Conservation (phyloP, 2,113 vertebrate genomes). For the Amphiprion percula region DNA sequence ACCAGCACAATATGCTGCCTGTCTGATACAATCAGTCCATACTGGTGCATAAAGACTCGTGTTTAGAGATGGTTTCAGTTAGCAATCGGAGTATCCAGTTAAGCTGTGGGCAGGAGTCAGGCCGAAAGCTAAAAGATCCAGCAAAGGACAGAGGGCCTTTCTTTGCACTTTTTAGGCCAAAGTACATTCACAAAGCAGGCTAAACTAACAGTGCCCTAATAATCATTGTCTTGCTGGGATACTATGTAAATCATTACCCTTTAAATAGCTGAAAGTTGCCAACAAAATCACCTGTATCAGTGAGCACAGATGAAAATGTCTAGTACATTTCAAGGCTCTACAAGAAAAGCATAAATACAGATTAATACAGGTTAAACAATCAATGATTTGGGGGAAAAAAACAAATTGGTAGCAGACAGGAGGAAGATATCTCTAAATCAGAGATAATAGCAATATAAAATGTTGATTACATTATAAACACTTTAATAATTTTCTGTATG, state of each 20-base stretch:
- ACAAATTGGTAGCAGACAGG: too few species aligned
- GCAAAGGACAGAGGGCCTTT: conserved; percentile 67
- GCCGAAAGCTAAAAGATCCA: conserved; percentile 35
- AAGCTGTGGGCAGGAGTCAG: conserved; percentile 32
- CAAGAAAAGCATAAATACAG: too few species aligned
- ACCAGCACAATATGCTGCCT: conserved; percentile 69
- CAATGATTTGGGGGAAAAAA: too few species aligned
- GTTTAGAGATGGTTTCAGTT: conserved; percentile 56
- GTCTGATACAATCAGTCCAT: conserved; percentile 69
- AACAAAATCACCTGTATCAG: too few species aligned
- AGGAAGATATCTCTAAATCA: too few species aligned
- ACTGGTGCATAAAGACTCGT: conserved; percentile 40
- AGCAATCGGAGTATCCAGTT: conserved; percentile 55
- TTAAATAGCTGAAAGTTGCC: background rate
- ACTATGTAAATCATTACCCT: conserved; percentile 10
- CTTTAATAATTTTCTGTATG: too few species aligned
- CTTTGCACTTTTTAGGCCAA: conserved; percentile 38
- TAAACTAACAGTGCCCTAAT: background rate
- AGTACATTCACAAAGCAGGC: conserved; percentile 12
- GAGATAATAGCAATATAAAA: too few species aligned
- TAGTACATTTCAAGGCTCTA: too few species aligned
- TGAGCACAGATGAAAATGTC: too few species aligned
- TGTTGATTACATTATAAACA: too few species aligned
- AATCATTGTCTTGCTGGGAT: conserved; percentile 1
- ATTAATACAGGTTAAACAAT: too few species aligned